phyloP scores from a whole-genome alignment of 2,113 vertebrate genomes.

The Hippolais icterina region DNA sequence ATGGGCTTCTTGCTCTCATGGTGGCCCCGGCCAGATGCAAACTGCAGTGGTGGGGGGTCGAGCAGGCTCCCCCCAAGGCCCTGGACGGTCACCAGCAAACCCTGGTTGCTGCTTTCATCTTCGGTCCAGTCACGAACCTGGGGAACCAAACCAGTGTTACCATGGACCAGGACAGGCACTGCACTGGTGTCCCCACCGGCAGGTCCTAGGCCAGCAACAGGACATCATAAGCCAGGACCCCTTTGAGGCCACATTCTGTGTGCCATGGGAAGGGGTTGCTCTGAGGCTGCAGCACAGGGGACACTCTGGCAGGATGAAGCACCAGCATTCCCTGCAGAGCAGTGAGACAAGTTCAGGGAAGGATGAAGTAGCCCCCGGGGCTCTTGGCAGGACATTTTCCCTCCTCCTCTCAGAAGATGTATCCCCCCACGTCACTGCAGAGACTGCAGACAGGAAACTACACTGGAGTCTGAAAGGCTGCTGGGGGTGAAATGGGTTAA shows the following conservation, averaged over 20 bases:
- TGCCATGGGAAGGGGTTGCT: not conserved
- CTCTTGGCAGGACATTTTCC: not conserved
- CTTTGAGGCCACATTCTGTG: accelerated
- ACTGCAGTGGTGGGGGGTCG: constrained; percentile 74
- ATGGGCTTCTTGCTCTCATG: constrained; percentile 91
- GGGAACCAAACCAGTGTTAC: not conserved
- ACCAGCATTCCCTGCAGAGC: accelerated
- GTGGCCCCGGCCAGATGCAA: constrained; percentile 78
- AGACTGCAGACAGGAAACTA: not conserved
- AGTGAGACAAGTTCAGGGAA: not conserved
- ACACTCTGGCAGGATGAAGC: accelerated
- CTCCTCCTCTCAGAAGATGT: not conserved
- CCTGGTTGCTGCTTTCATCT: constrained; percentile 81
- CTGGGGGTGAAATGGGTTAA: not conserved
- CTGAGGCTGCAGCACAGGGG: accelerated
- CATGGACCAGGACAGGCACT: accelerated
- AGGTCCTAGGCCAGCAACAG: not conserved
- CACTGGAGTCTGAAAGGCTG: not conserved
- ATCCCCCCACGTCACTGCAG: not conserved
- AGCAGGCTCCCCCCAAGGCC: constrained; percentile 46
- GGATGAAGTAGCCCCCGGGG: accelerated
- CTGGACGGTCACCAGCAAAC: constrained; percentile 80
- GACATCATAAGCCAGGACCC: accelerated
- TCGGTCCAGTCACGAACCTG: constrained; percentile 84
- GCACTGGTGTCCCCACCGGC: accelerated